A percentile compares a stretch with the other conserved stretches of the same genome.
These are phyloP conservation scores for Resseliella maxima DNA, from an alignment of 2,888 invertebrate genomes.

Conservation along the genomic window DNA sequence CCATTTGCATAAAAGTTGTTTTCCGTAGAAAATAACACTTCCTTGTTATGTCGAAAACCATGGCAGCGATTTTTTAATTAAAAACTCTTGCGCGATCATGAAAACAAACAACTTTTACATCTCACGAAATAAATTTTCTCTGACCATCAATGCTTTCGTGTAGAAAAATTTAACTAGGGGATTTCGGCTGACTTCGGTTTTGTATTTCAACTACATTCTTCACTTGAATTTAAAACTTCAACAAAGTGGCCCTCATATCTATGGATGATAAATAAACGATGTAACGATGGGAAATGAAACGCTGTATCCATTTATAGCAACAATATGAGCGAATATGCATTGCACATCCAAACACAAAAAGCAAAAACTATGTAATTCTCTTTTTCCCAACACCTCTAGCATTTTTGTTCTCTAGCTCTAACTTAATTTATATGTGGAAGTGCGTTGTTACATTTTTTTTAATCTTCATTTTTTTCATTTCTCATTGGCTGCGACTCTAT, in stretches of 20 bases:
- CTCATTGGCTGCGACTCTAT: background rate
- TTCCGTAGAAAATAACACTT: slow-evolving; percentile 16
- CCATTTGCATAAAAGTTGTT: slow-evolving; percentile 40
- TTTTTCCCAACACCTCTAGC: background rate
- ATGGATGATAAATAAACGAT: background rate
- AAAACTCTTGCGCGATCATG: background rate
- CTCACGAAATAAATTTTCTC: background rate
- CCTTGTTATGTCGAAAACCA: slow-evolving; percentile 4
- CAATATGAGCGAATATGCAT: background rate
- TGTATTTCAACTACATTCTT: background rate
- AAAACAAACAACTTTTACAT: background rate
- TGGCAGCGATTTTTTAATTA: slow-evolving; percentile 41
- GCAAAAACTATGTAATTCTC: slow-evolving; percentile 1
- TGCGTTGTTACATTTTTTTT: slow-evolving; percentile 33
- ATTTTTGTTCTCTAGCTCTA: background rate
- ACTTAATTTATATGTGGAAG: slow-evolving; percentile 37
- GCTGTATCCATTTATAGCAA: background rate
- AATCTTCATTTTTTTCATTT: background rate
- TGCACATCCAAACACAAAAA: background rate
- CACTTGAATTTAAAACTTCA: background rate
- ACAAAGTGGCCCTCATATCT: background rate
- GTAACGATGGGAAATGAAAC: slow-evolving; percentile 10
- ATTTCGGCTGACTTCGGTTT: background rate
- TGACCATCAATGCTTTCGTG: background rate
- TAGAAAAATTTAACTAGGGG: background rate